Conservation (phyloP, 2,888 invertebrate species). For the Lochmaea crataegi region DNA sequence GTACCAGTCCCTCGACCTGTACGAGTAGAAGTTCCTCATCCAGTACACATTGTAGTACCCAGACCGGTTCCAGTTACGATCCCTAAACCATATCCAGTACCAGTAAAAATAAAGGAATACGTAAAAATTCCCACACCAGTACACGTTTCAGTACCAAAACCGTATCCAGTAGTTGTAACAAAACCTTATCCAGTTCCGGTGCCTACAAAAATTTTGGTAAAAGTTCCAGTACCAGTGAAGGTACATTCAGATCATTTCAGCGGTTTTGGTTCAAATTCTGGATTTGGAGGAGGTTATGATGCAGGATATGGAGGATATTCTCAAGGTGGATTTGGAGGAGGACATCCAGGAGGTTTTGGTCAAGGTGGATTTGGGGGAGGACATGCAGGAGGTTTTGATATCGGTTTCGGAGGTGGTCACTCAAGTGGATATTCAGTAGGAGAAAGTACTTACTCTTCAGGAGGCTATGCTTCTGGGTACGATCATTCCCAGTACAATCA, state of each 20-base stretch:
- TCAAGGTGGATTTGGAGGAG: conserved; percentile 13
- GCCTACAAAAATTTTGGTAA: conserved; percentile 55
- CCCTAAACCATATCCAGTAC: conserved; percentile 55
- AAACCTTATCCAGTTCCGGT: conserved; percentile 56
- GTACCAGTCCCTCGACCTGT: conserved; percentile 58
- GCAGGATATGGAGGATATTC: conserved; percentile 11
- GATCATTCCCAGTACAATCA: conserved; percentile 36
- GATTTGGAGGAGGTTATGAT: conserved; percentile 17
- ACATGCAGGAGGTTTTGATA: conserved; percentile 2
- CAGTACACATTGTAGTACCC: conserved; percentile 54
- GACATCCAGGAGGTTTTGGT: conserved; percentile 10
- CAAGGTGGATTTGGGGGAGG: conserved; percentile 16
- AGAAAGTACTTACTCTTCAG: conserved; percentile 19
- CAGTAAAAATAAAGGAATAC: conserved; percentile 56
- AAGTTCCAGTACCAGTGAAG: conserved; percentile 56
- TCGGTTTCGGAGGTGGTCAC: conserved; percentile 18
- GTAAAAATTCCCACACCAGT: conserved; percentile 57
- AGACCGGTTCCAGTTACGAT: conserved; percentile 57
- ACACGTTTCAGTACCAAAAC: conserved; percentile 55
- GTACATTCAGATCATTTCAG: conserved; percentile 47
- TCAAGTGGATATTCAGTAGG: conserved; percentile 37
- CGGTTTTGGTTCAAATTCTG: conserved; percentile 36
- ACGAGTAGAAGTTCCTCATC: conserved; percentile 57
- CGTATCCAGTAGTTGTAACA: conserved; percentile 56
- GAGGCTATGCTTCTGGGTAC: conserved; percentile 38